phyloP scores from a whole-genome alignment of 2,888 invertebrate genomes.

The Parnassius apollo region DNA sequence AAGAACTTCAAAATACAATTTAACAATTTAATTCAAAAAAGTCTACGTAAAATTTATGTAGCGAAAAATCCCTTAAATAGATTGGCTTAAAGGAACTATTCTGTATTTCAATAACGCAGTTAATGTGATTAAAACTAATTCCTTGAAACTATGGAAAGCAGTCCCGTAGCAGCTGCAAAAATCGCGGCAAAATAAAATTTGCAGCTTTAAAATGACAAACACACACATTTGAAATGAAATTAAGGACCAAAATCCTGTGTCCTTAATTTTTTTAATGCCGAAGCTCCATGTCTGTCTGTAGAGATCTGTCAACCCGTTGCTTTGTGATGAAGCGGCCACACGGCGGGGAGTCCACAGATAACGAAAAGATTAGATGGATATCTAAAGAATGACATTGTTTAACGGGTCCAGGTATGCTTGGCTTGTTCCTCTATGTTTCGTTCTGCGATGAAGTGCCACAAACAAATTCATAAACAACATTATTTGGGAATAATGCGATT shows the following conservation, averaged over 20 bases:
- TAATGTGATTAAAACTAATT: constrained; percentile 71
- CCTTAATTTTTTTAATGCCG: constrained; percentile 65
- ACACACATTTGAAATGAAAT: constrained; percentile 32
- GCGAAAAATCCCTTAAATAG: constrained; percentile 35
- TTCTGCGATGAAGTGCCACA: constrained; percentile 57
- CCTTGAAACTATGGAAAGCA: constrained; percentile 56
- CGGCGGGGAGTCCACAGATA: constrained; percentile 69
- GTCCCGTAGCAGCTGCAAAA: constrained; percentile 55
- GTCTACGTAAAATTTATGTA: constrained; percentile 15
- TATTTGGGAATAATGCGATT: constrained; percentile 72
- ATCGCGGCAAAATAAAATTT: constrained; percentile 40
- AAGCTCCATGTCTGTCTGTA: constrained; percentile 64
- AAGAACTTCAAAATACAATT: too few species aligned
- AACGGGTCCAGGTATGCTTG: constrained; percentile 63
- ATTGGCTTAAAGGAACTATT: constrained; percentile 33
- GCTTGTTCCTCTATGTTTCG: constrained; percentile 36
- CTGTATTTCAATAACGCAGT: constrained; percentile 39
- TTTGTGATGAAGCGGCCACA: constrained; percentile 72
- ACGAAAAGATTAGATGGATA: constrained; percentile 76
- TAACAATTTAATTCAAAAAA: too few species aligned
- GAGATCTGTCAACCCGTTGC: constrained; percentile 79
- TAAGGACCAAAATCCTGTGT: constrained; percentile 49
- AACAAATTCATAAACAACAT: constrained; percentile 75
- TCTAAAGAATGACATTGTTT: constrained; percentile 74
- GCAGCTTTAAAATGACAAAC: constrained; percentile 37